A percentile compares a stretch with the other conserved stretches of the same genome.
Evolutionary conservation across 2,888 invertebrate species (phyloP).

Genomic region (Baccha elongata): DNA sequence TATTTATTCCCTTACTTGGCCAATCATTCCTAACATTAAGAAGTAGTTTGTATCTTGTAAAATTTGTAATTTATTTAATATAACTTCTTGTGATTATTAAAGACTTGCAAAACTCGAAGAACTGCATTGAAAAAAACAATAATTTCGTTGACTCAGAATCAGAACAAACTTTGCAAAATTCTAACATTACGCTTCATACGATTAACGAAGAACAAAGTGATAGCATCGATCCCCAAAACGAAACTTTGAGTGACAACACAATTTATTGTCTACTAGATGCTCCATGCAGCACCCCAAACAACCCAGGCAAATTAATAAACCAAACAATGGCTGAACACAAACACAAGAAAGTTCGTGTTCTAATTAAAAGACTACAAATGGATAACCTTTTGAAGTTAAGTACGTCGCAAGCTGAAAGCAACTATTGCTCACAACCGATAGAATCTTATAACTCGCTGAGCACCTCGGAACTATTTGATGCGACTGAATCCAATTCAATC

Average conservation of each 20-base stretch:
- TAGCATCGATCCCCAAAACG: conserved; percentile 20
- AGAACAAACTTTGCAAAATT: background rate
- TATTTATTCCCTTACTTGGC: too few species aligned
- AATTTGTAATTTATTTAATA: too few species aligned
- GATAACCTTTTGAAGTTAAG: conserved; percentile 15
- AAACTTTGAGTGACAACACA: conserved; percentile 53
- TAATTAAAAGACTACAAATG: conserved; percentile 31
- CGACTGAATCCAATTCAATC: too few species aligned
- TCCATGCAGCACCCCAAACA: conserved; percentile 62
- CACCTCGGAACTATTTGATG: too few species aligned
- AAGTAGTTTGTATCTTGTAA: too few species aligned
- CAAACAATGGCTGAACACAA: background rate
- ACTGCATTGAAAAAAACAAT: background rate
- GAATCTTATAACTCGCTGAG: too few species aligned
- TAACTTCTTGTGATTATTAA: background rate
- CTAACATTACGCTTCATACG: conserved; percentile 27
- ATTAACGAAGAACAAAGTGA: conserved; percentile 52
- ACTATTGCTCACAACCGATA: background rate
- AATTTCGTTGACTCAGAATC: background rate
- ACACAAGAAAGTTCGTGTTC: conserved; percentile 41
- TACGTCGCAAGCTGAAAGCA: background rate
- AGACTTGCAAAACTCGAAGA: conserved; percentile 7
- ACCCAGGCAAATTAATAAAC: background rate
- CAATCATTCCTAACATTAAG: too few species aligned
- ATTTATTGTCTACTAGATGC: conserved; percentile 57